Evolutionary conservation across 2,888 invertebrate species (phyloP), one percentile per base, ranked within the genome.

Genomic region (Crepidodera aurea): DNA sequence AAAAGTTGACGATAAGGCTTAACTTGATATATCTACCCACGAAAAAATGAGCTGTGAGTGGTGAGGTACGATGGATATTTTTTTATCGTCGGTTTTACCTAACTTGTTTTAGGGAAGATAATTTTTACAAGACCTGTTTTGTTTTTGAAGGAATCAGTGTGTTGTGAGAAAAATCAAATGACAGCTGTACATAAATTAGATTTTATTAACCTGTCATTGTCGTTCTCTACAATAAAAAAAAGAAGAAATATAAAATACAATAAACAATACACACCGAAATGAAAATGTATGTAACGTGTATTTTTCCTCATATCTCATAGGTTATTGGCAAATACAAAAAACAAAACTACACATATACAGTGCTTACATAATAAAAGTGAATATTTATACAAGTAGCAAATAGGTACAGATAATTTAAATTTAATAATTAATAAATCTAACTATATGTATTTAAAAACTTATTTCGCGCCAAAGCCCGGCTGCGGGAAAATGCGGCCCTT

Each of bases 271-370:
- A 75, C 70, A 71, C 68, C 68, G 66, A 69, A 71, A 61, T 68
- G 69, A 70, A 69, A 73, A 71, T 75, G 74, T 74, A 75, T 75
- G 73, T 73, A 27, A 76, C 74, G 78, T 79, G 79, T 80, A 79
- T 79, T 78, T 79, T 78, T 79, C 72, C 73, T 62, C 70, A 10
- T 19, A 75, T 73, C 72, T 74, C 72, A 73, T 77, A 77, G 78
- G 76, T 77, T 76, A 76, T 77, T 73, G 75, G 79, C 79, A 78
- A 78, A 80, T 80, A 81, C 79, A 81, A 81, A 75, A 80, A 79
- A 60, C 78, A 79, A 79, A 81, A 81, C 80, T 81, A 81, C 81
- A 81, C 79, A 81, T 80, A 80, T 81, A 81, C 80, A 80, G 79
- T 78, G 79, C 79, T 78, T 80, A 78, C 77, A 76, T 77, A 77